Evolutionary conservation across 2,797 vertebrate species (phyloP).

Genomic region (Paratrypauchen microcephalus): DNA sequence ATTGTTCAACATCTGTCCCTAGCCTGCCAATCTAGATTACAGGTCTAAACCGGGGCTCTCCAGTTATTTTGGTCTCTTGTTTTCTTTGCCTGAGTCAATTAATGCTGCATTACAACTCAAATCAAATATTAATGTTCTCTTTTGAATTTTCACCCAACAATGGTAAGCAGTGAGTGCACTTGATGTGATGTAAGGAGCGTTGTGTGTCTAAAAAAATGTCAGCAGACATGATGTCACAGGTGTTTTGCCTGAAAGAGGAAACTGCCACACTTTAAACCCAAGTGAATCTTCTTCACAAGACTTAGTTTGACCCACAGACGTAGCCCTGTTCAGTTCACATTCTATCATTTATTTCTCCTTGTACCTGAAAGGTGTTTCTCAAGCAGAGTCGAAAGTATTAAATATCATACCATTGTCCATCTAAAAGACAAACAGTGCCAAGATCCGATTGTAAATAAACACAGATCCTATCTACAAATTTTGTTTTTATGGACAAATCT

Average conservation of each 20-base stretch:
- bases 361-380: constrained; percentile 64
- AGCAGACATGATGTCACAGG: constrained; percentile 63
- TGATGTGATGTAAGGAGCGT: constrained; percentile 29
- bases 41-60: constrained; percentile 46
- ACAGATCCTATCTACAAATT: constrained; percentile 63
- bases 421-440: constrained; percentile 76
- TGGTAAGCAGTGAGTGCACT: constrained; percentile 45
- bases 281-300: constrained; percentile 59
- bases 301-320: constrained; percentile 52
- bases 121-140: constrained; percentile 55
- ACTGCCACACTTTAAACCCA: constrained; percentile 68
- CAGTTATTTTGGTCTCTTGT: constrained; percentile 50
- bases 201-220: constrained; percentile 40
- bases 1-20: constrained; percentile 52
- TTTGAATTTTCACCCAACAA: constrained; percentile 53
- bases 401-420: constrained; percentile 73
- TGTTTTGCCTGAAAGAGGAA: constrained; percentile 67
- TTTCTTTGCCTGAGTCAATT: constrained; percentile 70
- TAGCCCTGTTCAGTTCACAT: constrained; percentile 46
- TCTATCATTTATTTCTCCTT: constrained; percentile 32
- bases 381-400: constrained; percentile 67
- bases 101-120: constrained; percentile 70
- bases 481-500: constrained; percentile 71
- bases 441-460: constrained; percentile 79
- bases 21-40: constrained; percentile 54